Percentiles rank a stretch among this genome's conserved stretches.
These are phyloP conservation scores for Clarias macrocephalus DNA, from an alignment of 2,113 vertebrate genomes.

Conservation along the genomic window DNA sequence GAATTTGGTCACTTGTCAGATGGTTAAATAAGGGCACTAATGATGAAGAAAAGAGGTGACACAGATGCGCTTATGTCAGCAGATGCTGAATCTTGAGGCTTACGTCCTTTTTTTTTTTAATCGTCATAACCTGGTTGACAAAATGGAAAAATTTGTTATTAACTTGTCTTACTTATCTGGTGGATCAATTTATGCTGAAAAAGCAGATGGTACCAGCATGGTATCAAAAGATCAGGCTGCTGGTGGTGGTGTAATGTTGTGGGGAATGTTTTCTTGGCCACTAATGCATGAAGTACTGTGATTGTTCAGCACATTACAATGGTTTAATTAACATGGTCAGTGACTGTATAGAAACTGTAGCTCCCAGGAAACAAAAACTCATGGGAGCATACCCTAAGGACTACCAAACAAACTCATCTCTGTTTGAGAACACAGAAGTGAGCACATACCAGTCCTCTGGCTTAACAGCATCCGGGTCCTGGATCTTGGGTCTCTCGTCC, in stretches of 20 bases:
- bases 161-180: not conserved
- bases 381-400: not conserved
- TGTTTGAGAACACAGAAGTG: no score
- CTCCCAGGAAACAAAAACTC: not conserved
- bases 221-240: not conserved
- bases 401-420: not conserved
- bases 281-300: not conserved
- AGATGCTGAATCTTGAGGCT: not conserved
- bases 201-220: not conserved
- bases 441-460: constrained; percentile 91
- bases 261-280: not conserved
- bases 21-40: not conserved
- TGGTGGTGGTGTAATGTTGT: not conserved
- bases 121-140: not conserved
- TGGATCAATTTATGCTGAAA: not conserved
- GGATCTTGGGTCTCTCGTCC: constrained; percentile 96
- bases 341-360: not conserved
- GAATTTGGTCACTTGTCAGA: constrained; percentile 32
- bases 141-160: not conserved
- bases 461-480: constrained; percentile 90
- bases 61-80: not conserved
- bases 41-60: constrained; percentile 6
- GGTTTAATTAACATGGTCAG: not conserved
- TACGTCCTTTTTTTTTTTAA: not conserved
- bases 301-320: not conserved